Evolutionary conservation across 2,888 invertebrate genomes (phyloP).

Genomic region (Slavum lentiscoides): DNA sequence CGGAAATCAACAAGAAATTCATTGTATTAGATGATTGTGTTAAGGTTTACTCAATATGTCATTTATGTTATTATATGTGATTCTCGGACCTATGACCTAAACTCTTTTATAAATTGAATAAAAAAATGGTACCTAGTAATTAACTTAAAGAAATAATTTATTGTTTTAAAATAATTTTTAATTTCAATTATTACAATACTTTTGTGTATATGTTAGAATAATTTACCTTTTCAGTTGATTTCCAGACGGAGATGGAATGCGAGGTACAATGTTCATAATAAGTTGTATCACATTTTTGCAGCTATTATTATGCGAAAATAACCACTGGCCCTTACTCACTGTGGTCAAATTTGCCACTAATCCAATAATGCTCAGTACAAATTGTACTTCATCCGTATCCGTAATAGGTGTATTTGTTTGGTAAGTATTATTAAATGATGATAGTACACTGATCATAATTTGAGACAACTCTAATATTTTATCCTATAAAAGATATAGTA

Average conservation of each 20-base stretch:
- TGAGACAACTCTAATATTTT: neutral
- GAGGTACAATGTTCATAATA: neutral
- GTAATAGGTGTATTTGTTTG: constrained; percentile 37
- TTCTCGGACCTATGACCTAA: too few species aligned
- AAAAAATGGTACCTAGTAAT: too few species aligned
- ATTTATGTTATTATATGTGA: too few species aligned
- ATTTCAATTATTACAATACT: too few species aligned
- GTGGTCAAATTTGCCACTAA: constrained; percentile 60
- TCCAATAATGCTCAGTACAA: constrained; percentile 60
- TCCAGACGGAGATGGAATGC: neutral
- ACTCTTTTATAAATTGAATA: too few species aligned
- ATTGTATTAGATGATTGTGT: too few species aligned
- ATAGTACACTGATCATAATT: neutral
- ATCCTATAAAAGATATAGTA: neutral
- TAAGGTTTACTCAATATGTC: too few species aligned
- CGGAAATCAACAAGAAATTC: too few species aligned
- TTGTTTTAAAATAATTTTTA: too few species aligned
- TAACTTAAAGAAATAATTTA: too few species aligned
- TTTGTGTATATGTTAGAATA: too few species aligned
- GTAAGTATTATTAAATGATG: constrained; percentile 1
- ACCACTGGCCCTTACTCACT: constrained; percentile 59
- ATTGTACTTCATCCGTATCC: constrained; percentile 59
- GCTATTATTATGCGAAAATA: constrained; percentile 55
- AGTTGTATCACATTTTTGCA: neutral
- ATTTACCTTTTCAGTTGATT: constrained; percentile 28